Base-by-base conservation (phyloP, 2,888 invertebrate genomes). In the Drosophila paranaensis region DNA sequence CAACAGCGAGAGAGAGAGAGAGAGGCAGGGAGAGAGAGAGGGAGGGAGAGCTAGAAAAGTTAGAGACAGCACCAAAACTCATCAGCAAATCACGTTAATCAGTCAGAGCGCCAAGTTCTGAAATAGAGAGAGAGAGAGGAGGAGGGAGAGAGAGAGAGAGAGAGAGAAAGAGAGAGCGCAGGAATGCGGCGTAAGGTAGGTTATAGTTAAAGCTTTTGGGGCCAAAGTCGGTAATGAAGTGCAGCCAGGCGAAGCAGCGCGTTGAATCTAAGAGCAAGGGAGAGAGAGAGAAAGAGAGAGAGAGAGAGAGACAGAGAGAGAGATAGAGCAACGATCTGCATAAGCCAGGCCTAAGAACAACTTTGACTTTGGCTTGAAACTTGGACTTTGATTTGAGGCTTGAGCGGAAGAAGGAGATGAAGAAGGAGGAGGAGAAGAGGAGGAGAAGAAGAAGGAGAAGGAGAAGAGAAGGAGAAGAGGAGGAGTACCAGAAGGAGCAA, bases 61-160 rank as follows among this genome's bases (percentile, higher is more conserved):
- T 79, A 72, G 35, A 65, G 43, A 37, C 65, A 65, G 62, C 69
- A 79, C 51, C 70, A 66, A 80, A 80, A 81, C 67, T 76, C 81
- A 76, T 76, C 81, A 83, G 74, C 77, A 83, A 83, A 82, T 82
- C 81, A 79, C 74, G 79, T 82, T 82, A 84, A 84, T 79, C 82
- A 79, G 77, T 76, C 63, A 54, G 50, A 74, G 75, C 67, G 60
- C 62, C 60, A 78, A 77, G 74, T 78, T 77, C 70, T 66, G 46
- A 20, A 20, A 37, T 25, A 20, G 13, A 14, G 40, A 6, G 43
- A 5, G 10, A 11, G 43, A 43, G 16, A 27, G 14, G 8, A 27
- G 0, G n/a, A 10, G 27, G 3, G 9, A 0, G 27, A 30, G 11
- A 20, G 3, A 4, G 25, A 3, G 13, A 11, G 42, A 2, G 53